Evolutionary conservation across 2,888 invertebrate genomes (phyloP).

Genomic region (Argyra leucocephala): DNA sequence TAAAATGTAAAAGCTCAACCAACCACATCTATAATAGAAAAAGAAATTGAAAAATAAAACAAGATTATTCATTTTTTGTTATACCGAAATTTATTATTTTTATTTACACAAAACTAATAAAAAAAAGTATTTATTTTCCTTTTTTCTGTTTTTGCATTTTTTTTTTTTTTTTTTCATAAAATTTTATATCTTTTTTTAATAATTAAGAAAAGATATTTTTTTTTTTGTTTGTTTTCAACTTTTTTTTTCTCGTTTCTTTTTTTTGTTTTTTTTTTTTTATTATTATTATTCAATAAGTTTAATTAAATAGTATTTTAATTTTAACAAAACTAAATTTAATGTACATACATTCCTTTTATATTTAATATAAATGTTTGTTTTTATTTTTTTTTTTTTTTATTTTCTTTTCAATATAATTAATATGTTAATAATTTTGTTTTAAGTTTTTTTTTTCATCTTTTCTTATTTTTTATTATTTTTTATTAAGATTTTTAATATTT

Average conservation of each 20-base stretch:
- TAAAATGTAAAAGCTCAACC: no score
- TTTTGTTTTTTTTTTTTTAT: constrained; percentile 11
- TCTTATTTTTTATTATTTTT: not conserved
- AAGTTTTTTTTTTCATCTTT: not conserved
- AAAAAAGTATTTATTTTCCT: not conserved
- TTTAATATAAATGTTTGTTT: constrained; percentile 5
- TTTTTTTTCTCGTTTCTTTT: not conserved
- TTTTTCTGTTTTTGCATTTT: no score
- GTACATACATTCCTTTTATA: constrained; percentile 2
- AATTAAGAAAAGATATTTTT: not conserved
- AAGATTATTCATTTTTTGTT: not conserved
- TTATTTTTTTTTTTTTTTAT: not conserved
- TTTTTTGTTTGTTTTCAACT: not conserved
- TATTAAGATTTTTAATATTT: not conserved
- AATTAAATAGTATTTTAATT: constrained; percentile 2
- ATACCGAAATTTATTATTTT: constrained; percentile 6
- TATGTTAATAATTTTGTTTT: constrained; percentile 6
- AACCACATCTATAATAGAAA: no score
- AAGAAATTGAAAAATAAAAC: no score
- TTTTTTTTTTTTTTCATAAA: constrained; percentile 1
- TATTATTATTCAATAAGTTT: constrained; percentile 11
- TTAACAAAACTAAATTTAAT: constrained; percentile 4
- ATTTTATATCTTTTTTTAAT: constrained; percentile 2
- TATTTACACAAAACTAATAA: constrained; percentile 6
- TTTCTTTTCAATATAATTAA: constrained; percentile 2